These are phyloP conservation scores for Archilochus colubris DNA, from an alignment of 2,113 vertebrate genomes.

Conservation along the genomic window DNA sequence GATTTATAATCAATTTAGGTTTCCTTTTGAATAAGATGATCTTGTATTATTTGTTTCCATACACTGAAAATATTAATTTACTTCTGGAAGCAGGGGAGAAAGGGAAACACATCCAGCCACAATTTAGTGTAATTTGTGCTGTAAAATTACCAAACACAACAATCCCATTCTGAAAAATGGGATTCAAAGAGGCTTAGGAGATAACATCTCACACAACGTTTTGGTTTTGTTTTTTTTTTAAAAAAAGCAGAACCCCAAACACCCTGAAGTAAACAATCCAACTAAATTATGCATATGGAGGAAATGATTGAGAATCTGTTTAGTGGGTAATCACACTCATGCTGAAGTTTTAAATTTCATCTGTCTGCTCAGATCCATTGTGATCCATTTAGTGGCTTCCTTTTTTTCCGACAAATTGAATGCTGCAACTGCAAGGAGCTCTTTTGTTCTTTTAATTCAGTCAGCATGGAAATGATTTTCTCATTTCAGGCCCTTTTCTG, in stretches of 20 bases:
- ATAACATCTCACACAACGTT: conserved; percentile 55
- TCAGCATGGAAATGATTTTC: conserved; percentile 90
- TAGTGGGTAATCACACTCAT: conserved; percentile 79
- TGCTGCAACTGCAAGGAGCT: conserved; percentile 83
- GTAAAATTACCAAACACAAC: conserved; percentile 47
- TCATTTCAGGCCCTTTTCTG: conserved; percentile 86
- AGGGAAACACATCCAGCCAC: conserved; percentile 24
- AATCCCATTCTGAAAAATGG: conserved; percentile 58
- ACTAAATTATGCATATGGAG: conserved; percentile 76
- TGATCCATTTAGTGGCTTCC: conserved; percentile 85
- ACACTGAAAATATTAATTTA: conserved; percentile 63
- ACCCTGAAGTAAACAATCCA: conserved; percentile 69
- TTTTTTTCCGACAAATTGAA: conserved; percentile 84
- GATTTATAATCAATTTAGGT: conserved; percentile 69
- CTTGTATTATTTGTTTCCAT: conserved; percentile 60
- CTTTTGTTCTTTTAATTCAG: conserved; percentile 89
- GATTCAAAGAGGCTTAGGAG: conserved; percentile 64
- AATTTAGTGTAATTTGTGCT: conserved; percentile 64
- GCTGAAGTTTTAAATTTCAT: conserved; percentile 83
- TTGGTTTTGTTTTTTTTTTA: neutral
- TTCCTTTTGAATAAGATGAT: conserved; percentile 64
- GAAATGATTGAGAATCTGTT: conserved; percentile 83
- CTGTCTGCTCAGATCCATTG: conserved; percentile 85
- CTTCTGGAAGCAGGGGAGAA: conserved; percentile 49
- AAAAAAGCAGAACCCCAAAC: neutral